Evolutionary conservation across 2,113 vertebrate species (phyloP), one percentile per base, ranked within the genome.

Genomic region (Zapus hudsonius): DNA sequence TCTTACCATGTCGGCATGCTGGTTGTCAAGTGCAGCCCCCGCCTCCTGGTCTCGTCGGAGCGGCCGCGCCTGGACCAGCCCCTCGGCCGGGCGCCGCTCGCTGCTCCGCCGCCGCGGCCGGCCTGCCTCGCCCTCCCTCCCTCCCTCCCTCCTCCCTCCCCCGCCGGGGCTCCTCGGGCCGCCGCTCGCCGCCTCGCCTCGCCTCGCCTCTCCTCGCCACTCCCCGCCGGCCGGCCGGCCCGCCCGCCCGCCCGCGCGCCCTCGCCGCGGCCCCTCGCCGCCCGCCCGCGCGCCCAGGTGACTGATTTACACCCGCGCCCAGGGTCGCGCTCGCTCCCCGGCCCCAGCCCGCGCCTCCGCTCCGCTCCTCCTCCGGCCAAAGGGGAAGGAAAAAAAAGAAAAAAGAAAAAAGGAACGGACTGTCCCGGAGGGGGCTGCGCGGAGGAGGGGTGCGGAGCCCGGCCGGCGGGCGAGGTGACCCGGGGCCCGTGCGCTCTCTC

Each of bases 1-100:
- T 98, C 98, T 98, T 98, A 98, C 98, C 98, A 98, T 98, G 97
- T 97, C 97, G 96, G 98, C 98, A 98, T 98, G 98, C 97, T 98
- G 97, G 97, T 98, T 98, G 97, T 97, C 97, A 98, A 97, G 98
- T 98, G 97, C 98, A 98, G 97, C 98, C 98, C 98, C 98, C 97
- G 98, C 96, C 98, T 98, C 97, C 97, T 94, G 98, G 96, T 97
- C 97, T 97, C 98, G 97, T 98, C 98, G 97, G 97, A 97, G 97
- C 98, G 97, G 98, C 97, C 95, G 97, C 96, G 97, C 96, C 98
- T 96, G 97, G 97, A 97, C 97, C 97, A 96, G 96, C 96, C 97
- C 98, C 96, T 95, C 87, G 95, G 97, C 97, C 96, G 95, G 97
- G 97, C 96, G 97, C 96, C 96, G 83, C 95, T 36, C 88, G 80